Evolutionary conservation across 1,140 invertebrate genomes (phyloP).

Genomic region (Orussus abietinus): DNA sequence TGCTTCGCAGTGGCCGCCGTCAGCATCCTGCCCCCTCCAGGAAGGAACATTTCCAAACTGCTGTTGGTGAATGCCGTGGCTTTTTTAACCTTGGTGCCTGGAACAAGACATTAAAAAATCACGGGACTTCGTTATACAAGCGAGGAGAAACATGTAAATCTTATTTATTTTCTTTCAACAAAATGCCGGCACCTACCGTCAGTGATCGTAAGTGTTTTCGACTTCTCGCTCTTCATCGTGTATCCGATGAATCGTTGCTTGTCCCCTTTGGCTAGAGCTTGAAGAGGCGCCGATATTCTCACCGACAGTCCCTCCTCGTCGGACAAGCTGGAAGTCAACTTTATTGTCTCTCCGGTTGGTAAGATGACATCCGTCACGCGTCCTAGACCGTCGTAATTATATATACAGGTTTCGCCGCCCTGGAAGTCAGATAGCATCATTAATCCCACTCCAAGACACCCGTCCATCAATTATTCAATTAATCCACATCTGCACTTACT

Average conservation of each 20-base stretch:
- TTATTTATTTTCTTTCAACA: background rate
- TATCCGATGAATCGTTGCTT: constrained; percentile 44
- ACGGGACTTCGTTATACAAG: background rate
- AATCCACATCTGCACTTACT: constrained; percentile 48
- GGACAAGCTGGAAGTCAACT: constrained; percentile 70
- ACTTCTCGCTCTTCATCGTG: constrained; percentile 58
- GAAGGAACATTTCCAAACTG: constrained; percentile 66
- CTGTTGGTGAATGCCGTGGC: constrained; percentile 74
- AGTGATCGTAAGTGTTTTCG: constrained; percentile 55
- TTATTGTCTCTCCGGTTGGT: constrained; percentile 84
- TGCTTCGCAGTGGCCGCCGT: constrained; percentile 78
- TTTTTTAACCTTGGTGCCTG: constrained; percentile 63
- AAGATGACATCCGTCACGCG: constrained; percentile 78
- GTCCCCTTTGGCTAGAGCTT: constrained; percentile 43
- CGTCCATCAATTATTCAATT: no score
- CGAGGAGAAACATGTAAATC: background rate
- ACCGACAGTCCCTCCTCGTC: constrained; percentile 72
- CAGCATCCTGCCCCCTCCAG: constrained; percentile 67
- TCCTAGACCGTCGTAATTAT: constrained; percentile 84
- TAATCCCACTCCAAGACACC: no score
- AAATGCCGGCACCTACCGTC: constrained; percentile 44
- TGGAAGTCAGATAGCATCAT: no score
- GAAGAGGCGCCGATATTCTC: constrained; percentile 57
- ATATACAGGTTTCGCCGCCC: constrained; percentile 84
- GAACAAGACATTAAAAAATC: constrained; percentile 19